phyloP scores from a whole-genome alignment of 2,888 invertebrate species.

The Augiades crinisus region DNA sequence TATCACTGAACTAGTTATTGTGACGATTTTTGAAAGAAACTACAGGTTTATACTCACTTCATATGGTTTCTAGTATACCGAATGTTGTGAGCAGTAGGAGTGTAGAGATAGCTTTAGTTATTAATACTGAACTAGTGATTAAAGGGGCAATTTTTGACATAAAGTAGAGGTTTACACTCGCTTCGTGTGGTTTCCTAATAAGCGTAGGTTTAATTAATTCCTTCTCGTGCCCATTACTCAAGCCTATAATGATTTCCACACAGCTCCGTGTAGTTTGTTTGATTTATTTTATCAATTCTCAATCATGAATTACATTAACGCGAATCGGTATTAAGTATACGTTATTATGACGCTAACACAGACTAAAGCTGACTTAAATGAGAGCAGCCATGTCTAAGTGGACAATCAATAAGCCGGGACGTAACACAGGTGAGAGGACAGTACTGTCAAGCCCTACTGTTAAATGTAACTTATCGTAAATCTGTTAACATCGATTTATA shows the following conservation, averaged over 20 bases:
- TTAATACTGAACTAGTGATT: too few species aligned
- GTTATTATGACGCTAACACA: slow-evolving; percentile 56
- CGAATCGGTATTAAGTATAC: slow-evolving; percentile 44
- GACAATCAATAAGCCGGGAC: slow-evolving; percentile 10
- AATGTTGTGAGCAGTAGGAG: too few species aligned
- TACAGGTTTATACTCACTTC: too few species aligned
- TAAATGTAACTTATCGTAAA: slow-evolving; percentile 13
- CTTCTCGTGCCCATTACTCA: background rate
- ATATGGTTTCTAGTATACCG: too few species aligned
- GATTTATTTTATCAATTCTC: slow-evolving; percentile 10
- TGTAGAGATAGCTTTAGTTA: too few species aligned
- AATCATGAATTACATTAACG: slow-evolving; percentile 48
- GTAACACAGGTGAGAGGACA: slow-evolving; percentile 22
- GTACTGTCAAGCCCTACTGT: slow-evolving; percentile 22
- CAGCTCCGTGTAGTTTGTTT: background rate
- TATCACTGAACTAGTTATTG: too few species aligned
- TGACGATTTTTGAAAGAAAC: too few species aligned
- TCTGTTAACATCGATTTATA: slow-evolving; percentile 15
- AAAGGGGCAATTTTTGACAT: too few species aligned
- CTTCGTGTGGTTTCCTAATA: background rate
- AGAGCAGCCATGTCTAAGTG: slow-evolving; percentile 41
- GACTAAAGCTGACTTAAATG: slow-evolving; percentile 62
- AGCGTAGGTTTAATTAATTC: background rate
- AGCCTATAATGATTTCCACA: background rate
- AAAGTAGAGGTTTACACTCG: too few species aligned